A percentile compares a stretch with the other conserved stretches of the same genome.
phyloP scores from a whole-genome alignment of 2,113 vertebrate species.

The Capreolus pygargus region DNA sequence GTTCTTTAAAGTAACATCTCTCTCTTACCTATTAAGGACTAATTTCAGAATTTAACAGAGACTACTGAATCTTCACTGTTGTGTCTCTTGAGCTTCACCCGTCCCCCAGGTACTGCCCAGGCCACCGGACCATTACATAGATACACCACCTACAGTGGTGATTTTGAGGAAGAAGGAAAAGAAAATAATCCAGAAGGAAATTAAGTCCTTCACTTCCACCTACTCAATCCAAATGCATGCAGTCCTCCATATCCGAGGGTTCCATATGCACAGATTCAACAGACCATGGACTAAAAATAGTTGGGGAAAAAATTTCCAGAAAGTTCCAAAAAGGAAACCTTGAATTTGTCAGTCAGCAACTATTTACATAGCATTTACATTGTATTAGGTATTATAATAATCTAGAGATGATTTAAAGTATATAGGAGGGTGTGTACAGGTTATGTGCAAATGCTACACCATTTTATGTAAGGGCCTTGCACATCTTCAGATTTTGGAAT shows the following conservation, averaged over 20 bases:
- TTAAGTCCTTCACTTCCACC: neutral
- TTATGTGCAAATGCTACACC: neutral
- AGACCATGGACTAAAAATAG: neutral
- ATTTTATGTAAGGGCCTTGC: neutral
- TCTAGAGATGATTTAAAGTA: neutral
- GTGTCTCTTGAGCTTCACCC: neutral
- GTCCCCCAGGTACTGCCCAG: neutral
- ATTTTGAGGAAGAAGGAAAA: neutral
- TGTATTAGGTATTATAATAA: neutral
- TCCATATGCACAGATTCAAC: neutral
- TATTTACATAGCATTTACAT: neutral
- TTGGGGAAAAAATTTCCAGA: neutral
- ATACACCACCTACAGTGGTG: neutral
- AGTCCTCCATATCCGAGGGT: neutral
- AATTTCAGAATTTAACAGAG: neutral
- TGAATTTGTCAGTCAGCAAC: neutral
- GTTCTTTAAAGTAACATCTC: neutral
- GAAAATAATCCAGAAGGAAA: neutral
- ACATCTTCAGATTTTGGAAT: neutral
- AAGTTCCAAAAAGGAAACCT: neutral
- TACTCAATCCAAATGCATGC: neutral
- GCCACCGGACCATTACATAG: neutral
- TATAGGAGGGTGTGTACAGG: neutral
- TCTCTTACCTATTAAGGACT: neutral
- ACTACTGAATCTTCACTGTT: too few species aligned